Evolutionary conservation across 2,888 invertebrate species (phyloP).

Genomic region (Ochropleura leucogaster): DNA sequence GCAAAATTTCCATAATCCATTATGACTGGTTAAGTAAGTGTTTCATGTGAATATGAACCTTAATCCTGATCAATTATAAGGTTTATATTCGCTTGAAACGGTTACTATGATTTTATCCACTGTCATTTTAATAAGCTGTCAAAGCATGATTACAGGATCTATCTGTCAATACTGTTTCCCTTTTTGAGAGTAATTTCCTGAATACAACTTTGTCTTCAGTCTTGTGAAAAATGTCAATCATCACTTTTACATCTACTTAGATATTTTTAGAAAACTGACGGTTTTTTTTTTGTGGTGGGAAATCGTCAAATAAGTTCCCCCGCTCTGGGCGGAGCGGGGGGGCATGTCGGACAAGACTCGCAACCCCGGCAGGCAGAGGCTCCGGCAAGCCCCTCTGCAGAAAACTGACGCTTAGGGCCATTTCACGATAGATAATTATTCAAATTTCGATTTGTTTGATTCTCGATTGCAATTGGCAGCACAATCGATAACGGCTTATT

Average conservation of each 20-base stretch:
- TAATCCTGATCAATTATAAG: background rate
- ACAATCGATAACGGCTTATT: no score
- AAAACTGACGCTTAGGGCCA: background rate
- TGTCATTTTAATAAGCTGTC: background rate
- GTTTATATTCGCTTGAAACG: no score
- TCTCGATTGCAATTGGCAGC: background rate
- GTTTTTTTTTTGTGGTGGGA: no score
- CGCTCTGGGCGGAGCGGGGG: no score
- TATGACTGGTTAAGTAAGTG: background rate
- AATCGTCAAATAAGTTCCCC: no score
- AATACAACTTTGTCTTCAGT: background rate
- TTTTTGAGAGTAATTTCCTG: background rate
- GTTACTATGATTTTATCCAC: no score
- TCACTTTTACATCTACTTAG: no score
- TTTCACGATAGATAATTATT: background rate
- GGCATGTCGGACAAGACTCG: no score
- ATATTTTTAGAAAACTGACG: background rate
- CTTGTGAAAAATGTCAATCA: conserved; percentile 7
- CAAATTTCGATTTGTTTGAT: background rate
- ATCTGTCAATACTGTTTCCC: conserved; percentile 35
- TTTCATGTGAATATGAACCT: background rate
- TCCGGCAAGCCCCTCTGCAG: no score
- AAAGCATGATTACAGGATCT: conserved; percentile 11
- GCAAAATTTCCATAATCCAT: background rate
- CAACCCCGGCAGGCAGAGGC: no score